Evolutionary conservation across 1,140 invertebrate genomes (phyloP), one percentile per base, ranked within the genome.

Genomic region (Heliconius melpomene): DNA sequence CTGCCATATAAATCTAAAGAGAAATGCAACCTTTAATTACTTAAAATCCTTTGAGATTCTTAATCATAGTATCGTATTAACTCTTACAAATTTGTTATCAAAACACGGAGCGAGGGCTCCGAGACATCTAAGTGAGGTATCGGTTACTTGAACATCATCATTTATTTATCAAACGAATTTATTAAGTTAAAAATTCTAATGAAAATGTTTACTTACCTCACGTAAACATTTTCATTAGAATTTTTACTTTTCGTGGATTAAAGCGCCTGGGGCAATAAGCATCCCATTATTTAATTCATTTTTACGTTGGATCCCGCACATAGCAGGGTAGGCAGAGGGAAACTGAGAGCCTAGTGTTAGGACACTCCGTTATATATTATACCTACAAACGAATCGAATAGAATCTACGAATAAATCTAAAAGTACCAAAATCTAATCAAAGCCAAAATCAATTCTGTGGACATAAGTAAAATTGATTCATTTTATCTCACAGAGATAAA

Each of bases 11-110:
- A 82, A 83, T 85, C 83, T 80, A 72, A 72, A 66, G 75, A 52
- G 75, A 84, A 86, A 85, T 85, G 83, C 82, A 85, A 82, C 82
- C 85, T 83, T 84, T 84, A 84, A 85, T 86, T 83, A 85, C 84
- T 86, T 84, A 84, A 80, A 79, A 82, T 83, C 82, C 86, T 86
- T 84, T 87, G 82, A 86, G 82, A 80, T 77, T 32, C 80, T 87
- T 85, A 86, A 87, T 86, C 85, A 87, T 76, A 84, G 85, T 84
- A 83, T 83, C 82, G 76, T 78, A 81, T 78, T 77, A 81, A 72
- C 76, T 81, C 74, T 54, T 66, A 76, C 74, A 77, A 77, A 74
- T 75, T 77, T 77, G 79, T 70, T 77, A 60, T 57, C 57, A 50
- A 74, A 73, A 73, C 71, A 80, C 77, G 29, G 72, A 79, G 72